Evolutionary conservation across 2,113 vertebrate genomes (phyloP).

Genomic region (Polypterus bichir): DNA sequence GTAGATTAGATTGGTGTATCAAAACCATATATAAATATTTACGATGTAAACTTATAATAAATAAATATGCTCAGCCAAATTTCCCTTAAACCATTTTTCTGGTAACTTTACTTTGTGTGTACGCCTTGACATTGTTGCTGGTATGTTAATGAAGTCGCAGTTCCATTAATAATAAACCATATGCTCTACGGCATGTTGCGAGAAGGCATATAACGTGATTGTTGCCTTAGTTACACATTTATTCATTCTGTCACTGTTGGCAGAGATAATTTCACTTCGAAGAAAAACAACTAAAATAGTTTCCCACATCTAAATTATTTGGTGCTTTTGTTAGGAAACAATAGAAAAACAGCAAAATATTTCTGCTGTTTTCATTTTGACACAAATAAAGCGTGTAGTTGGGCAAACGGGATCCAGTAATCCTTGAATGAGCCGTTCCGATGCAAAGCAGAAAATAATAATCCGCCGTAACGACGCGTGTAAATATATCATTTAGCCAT

Average conservation of each 20-base stretch:
- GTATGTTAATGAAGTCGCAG: constrained; percentile 75
- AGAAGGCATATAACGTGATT: constrained; percentile 81
- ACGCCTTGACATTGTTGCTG: constrained; percentile 71
- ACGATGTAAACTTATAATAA: too few relatives aligned
- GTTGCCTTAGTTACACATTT: constrained; percentile 93
- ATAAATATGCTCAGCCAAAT: too few relatives aligned
- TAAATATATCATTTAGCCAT: too few relatives aligned
- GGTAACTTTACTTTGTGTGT: constrained; percentile 40
- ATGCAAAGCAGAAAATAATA: too few relatives aligned
- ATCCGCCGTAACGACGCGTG: too few relatives aligned
- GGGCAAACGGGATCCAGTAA: constrained; percentile 1
- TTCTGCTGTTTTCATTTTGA: constrained; percentile 17
- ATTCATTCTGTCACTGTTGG: constrained; percentile 80
- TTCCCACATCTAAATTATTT: constrained; percentile 86
- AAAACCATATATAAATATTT: too few relatives aligned
- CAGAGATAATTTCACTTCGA: constrained; percentile 76
- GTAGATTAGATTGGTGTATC: too few relatives aligned
- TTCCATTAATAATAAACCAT: constrained; percentile 75
- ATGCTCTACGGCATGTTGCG: constrained; percentile 72
- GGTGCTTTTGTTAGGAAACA: constrained; percentile 85
- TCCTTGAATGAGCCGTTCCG: too few relatives aligned
- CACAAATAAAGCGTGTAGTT: constrained; percentile 11
- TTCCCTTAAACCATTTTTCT: neutral
- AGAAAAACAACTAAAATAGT: constrained; percentile 81
- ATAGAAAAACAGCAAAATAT: constrained; percentile 55